Evolutionary conservation across 2,113 vertebrate species (phyloP), one percentile per base, ranked within the genome.

Genomic region (Anguilla rostrata): DNA sequence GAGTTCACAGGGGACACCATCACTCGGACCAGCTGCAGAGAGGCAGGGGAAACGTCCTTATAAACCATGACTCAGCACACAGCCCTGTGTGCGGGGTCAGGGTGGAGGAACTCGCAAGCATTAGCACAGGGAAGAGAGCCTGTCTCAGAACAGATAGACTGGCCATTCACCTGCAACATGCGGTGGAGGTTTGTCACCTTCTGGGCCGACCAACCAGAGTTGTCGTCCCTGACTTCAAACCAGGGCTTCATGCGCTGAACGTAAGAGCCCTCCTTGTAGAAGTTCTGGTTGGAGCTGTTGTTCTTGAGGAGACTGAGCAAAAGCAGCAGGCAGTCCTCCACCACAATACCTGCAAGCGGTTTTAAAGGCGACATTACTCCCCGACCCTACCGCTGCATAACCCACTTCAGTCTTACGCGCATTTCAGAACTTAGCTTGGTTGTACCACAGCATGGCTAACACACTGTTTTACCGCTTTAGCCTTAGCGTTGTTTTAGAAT

Each of bases 241-340:
- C 98, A 99, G 11, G 98, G 97, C 92, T 98, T 99, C 98, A 99
- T 99, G 60, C 97, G 96, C 89, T 99, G 98, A 82, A 99, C 98
- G 92, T 98, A 99, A 0, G 98, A 99, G 84, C 98, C 98, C 94
- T 99, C 98, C 89, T 99, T 99, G 94, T 99, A 99, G 93, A 99
- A 99, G 90, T 99, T 99, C 94, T 99, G 98, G 92, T 99, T 99
- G 91, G 98, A 99, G 93, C 98, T 99, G 90, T 99, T 99, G 90
- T 98, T 98, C 95, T 98, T 99, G 87, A 99, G 90, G 20, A 99
- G 92, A 92, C 98, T 99, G 66, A 98, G 96, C 41, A 99, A 90
- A 34, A 99, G 92, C 39, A 99, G 94, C 88, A 99, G 96, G 90
- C 98, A 99, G 89, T 99, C 98, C 95, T 99, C 98, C 29, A 99